phyloP scores from a whole-genome alignment of 2,888 invertebrate species.

The Pelosia muscerda region DNA sequence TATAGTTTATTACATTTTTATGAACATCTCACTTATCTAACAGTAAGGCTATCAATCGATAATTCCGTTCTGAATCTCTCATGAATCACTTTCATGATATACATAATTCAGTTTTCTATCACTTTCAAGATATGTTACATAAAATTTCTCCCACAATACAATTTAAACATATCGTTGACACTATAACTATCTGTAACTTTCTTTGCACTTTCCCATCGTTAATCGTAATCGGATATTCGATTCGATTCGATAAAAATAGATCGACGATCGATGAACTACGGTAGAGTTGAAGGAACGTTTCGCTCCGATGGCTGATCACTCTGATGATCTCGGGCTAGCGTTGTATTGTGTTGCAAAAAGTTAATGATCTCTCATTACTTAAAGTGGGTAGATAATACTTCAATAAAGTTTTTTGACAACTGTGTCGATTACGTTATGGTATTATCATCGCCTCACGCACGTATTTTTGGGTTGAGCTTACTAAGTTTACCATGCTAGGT shows the following conservation, averaged over 20 bases:
- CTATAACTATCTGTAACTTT: slow-evolving; percentile 57
- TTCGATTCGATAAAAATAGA: slow-evolving; percentile 68
- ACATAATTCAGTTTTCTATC: neutral
- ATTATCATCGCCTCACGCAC: neutral
- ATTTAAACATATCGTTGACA: slow-evolving; percentile 30
- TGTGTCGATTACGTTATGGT: neutral
- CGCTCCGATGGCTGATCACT: slow-evolving; percentile 73
- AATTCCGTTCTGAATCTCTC: neutral
- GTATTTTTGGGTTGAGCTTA: neutral
- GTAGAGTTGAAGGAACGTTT: slow-evolving; percentile 81
- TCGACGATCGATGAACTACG: slow-evolving; percentile 76
- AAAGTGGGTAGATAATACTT: slow-evolving; percentile 27
- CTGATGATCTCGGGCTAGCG: slow-evolving; percentile 41
- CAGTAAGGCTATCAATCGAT: neutral
- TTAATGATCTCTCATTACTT: slow-evolving; percentile 41
- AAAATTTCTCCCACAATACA: slow-evolving; percentile 34
- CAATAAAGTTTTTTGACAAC: slow-evolving; percentile 3
- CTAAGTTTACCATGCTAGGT: no score
- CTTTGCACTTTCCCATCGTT: slow-evolving; percentile 74
- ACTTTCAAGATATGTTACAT: slow-evolving; percentile 23
- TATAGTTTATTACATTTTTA: neutral
- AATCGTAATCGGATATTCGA: slow-evolving; percentile 67
- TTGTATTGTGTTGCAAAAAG: slow-evolving; percentile 37
- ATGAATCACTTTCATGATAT: neutral
- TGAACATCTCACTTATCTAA: neutral